Base-by-base conservation (phyloP, 2,113 vertebrate species). In the Nettapus auritus region DNA sequence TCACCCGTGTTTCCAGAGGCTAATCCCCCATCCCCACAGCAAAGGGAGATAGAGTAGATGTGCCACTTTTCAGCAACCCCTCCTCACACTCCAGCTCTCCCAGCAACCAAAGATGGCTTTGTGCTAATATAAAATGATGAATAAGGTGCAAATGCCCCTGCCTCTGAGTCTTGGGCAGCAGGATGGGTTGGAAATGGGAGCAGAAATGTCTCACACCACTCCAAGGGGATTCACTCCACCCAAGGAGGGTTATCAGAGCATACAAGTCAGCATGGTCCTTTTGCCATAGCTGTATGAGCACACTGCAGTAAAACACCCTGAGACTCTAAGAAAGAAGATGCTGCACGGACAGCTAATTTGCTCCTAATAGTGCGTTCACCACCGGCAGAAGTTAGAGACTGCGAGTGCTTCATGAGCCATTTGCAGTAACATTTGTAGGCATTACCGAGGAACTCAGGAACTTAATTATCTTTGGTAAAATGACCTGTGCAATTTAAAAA, bases 391-490 rank as follows among this genome's bases (percentile, higher is more conserved):
- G 66, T 60, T 64, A 91, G 13, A 95, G 52, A 73, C 48, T 84
- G 73, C 42, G 64, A 90, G 60, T 69, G 86, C 40, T 93, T 90
- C 88, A 93, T 76, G 36, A 96, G 77, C 62, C 90, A 82, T 88
- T 90, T 9, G 14, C 53, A 78, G 31, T 26, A 96, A 93, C 77
- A 66, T 84, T 93, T 86, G 69, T 73, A 89, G 83, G 62, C 73
- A 86, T 52, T 94, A 70, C 29, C 46, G 33, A 86, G 76, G 53
- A 90, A 66, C 69, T 82, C 20, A 31, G 80, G 73, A 96, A 84
- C 80, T 88, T 93, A 93, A 96, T 91, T 96, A 84, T 77, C 77
- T 76, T 63, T 85, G 81, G 78, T 57, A 18, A 96, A 94, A 94
- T 82, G 53, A 94, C 66, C 86, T 76, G n/a, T 21, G 73, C n/a